Conservation (phyloP, 1,140 invertebrate genomes). For the Oppia nitens region DNA sequence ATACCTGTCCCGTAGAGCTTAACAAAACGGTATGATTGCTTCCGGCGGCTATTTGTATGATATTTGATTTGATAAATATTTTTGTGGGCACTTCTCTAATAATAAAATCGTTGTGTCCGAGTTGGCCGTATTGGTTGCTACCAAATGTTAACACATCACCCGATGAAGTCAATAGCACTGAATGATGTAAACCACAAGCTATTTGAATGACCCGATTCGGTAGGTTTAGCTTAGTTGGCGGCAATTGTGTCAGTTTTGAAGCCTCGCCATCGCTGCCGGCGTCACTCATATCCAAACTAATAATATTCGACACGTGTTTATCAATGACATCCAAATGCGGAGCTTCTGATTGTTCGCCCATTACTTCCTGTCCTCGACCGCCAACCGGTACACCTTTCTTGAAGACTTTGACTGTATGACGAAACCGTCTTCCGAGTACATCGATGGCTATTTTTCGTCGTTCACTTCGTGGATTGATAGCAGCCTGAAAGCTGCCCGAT, state of each 20-base stretch:
- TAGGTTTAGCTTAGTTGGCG: conserved; percentile 48
- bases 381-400: neutral
- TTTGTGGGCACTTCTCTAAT: conserved; percentile 17
- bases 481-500: too few species aligned
- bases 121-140: conserved; percentile 82
- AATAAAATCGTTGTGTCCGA: conserved; percentile 50
- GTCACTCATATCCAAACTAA: neutral
- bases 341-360: too few species aligned
- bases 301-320: neutral
- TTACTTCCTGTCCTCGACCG: neutral
- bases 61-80: conserved; percentile 25
- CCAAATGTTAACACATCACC: conserved; percentile 60
- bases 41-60: conserved; percentile 66
- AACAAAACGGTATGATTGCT: conserved; percentile 85
- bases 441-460: neutral
- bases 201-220: conserved; percentile 51
- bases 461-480: neutral
- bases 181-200: conserved; percentile 72
- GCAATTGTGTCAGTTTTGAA: conserved; percentile 46
- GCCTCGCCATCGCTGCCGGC: conserved; percentile 30
- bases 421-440: neutral
- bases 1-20: conserved; percentile 74
- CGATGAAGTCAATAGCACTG: conserved; percentile 43
- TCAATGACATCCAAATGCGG: neutral
- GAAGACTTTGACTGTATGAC: neutral